phyloP scores from a whole-genome alignment of 2,888 invertebrate genomes.

The Eupithecia insigniata region DNA sequence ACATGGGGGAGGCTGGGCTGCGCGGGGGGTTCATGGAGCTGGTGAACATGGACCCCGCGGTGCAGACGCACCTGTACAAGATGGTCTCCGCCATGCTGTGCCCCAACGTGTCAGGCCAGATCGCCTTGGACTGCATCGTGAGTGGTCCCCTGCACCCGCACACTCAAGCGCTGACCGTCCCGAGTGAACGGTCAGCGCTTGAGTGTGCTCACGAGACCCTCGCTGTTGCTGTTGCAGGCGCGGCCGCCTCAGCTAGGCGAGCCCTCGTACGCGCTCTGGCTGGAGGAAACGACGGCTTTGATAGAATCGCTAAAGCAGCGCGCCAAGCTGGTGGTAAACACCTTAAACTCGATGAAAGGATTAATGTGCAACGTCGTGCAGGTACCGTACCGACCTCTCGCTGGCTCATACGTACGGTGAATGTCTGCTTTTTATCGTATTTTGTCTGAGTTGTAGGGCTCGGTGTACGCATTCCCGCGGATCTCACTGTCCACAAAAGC shows the following conservation, averaged over 20 bases:
- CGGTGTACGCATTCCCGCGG: slow-evolving; percentile 99
- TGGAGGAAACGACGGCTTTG: slow-evolving; percentile 85
- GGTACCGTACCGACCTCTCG: slow-evolving; percentile 53
- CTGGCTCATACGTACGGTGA: not conserved
- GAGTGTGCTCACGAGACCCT: too few relatives aligned
- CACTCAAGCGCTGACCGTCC: not conserved
- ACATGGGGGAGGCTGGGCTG: slow-evolving; percentile 95
- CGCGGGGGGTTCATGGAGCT: slow-evolving; percentile 96
- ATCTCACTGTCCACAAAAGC: slow-evolving; percentile 93
- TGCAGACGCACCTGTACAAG: slow-evolving; percentile 89
- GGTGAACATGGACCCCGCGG: slow-evolving; percentile 91
- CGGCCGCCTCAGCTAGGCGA: slow-evolving; percentile 71
- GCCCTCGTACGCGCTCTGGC: slow-evolving; percentile 87
- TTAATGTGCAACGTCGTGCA: slow-evolving; percentile 87
- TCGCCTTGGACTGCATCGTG: slow-evolving; percentile 90
- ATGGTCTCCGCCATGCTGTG: slow-evolving; percentile 95
- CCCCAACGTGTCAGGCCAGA: slow-evolving; percentile 95
- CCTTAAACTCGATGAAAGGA: slow-evolving; percentile 92
- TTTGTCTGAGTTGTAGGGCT: slow-evolving; percentile 85
- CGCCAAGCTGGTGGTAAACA: slow-evolving; percentile 89
- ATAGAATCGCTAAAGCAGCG: slow-evolving; percentile 83
- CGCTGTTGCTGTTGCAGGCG: slow-evolving; percentile 6
- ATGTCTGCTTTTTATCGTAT: not conserved
- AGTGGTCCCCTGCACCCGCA: slow-evolving; percentile 81
- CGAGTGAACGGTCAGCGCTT: too few relatives aligned